Evolutionary conservation across 2,113 vertebrate genomes (phyloP), one percentile per base, ranked within the genome.

Genomic region (Ibidorhyncha struthersii): DNA sequence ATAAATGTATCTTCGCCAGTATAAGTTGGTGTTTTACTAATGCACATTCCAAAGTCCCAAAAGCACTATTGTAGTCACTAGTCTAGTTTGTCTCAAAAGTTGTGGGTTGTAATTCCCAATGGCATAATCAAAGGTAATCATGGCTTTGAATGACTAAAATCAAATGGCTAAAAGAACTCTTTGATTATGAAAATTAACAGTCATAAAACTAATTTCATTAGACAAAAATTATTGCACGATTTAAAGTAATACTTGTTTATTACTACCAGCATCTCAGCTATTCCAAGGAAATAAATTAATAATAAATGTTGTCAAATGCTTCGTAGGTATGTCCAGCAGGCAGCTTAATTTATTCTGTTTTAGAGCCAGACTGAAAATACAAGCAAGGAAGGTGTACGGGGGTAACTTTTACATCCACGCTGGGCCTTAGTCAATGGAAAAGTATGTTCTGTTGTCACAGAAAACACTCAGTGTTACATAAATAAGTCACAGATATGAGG

Each of bases 141-240:
- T 69, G 32, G 16, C 22, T 88, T 82, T 59, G 70, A 85, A 82
- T 18, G 5, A 52, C 30, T 62, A 49, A 49, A 77, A 32, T 1
- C 5, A 81, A 81, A 43, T 6, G 1, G 13, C 13, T 69, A 43
- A 30, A 80, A 59, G 3, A 82, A 66, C 34, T 41, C 11, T 80
- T 79, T 43, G 61, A 36, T 25, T 45, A 80, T 62, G 36, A 67
- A 89, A 91, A 80, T 8, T 47, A 52, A 43, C 6, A 62, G 14
- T 52, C 21, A 82, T 22, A 32, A 70, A 66, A 38, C 36, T 61
- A 55, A 17, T 38, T 52, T 29, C 43, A 36, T 53, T 65, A 50
- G 9, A 67, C 58, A 74, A 65, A 43, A 29, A 49, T 1, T 9
- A 10, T 49, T 53, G 12, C 52, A 22, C 1, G 0, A 55, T 53